Evolutionary conservation across 2,113 vertebrate genomes (phyloP).

Genomic region (Motacilla tschutschensis): DNA sequence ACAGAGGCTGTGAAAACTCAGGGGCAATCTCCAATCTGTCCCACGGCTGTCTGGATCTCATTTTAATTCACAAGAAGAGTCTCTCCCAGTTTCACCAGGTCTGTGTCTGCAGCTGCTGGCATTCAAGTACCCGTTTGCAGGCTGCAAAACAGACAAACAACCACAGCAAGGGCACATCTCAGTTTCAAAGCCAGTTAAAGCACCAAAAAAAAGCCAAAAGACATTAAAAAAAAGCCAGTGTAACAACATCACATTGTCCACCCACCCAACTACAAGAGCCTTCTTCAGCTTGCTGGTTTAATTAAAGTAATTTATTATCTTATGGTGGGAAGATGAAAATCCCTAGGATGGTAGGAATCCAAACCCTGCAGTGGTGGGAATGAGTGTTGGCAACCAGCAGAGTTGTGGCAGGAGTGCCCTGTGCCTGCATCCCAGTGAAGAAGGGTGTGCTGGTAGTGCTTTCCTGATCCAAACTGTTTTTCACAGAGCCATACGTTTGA

Average conservation of each 20-base stretch:
- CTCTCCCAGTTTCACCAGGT: accelerated
- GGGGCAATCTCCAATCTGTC: not conserved
- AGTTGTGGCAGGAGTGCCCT: not conserved
- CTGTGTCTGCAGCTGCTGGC: not conserved
- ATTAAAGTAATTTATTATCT: not conserved
- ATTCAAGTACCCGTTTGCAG: not conserved
- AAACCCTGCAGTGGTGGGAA: not conserved
- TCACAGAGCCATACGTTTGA: not conserved
- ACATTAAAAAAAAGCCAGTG: accelerated
- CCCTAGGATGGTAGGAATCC: not conserved
- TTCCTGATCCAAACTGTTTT: not conserved
- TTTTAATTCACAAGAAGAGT: not conserved
- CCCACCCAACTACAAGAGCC: not conserved
- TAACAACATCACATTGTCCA: not conserved
- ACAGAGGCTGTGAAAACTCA: not conserved
- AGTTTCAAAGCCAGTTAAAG: not conserved
- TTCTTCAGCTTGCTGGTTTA: not conserved
- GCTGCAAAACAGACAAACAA: not conserved
- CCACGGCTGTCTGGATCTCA: not conserved
- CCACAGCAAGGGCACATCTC: not conserved
- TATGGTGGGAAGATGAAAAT: not conserved
- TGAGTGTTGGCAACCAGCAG: accelerated
- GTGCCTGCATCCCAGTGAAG: not conserved
- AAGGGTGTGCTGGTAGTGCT: not conserved
- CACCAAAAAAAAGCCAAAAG: not conserved